phyloP scores from a whole-genome alignment of 2,113 vertebrate genomes.

The Okapia johnstoni region DNA sequence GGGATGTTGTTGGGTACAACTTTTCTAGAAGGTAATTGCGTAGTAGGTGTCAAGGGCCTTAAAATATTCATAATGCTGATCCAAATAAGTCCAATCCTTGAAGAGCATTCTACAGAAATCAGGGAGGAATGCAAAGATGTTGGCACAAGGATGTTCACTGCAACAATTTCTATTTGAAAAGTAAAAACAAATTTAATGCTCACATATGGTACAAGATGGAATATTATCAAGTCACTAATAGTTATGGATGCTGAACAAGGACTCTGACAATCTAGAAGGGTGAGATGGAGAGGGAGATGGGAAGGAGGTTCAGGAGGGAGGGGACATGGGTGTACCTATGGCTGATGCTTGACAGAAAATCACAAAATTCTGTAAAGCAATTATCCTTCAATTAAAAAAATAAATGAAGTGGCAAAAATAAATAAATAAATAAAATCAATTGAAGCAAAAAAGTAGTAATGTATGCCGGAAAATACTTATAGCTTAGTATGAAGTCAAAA shows the following conservation, averaged over 20 bases:
- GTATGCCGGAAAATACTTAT: neutral
- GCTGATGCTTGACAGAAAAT: neutral
- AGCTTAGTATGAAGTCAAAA: slow-evolving; percentile 37
- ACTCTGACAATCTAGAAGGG: neutral
- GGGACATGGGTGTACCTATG: neutral
- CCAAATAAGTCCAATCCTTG: slow-evolving; percentile 13
- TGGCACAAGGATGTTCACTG: slow-evolving; percentile 15
- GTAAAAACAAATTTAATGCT: slow-evolving; percentile 43
- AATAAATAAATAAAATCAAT: neutral
- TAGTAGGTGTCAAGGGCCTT: slow-evolving; percentile 5
- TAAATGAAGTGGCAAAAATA: neutral
- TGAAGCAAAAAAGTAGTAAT: neutral
- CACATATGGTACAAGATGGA: slow-evolving; percentile 22
- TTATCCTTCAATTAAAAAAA: neutral
- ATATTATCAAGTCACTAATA: slow-evolving; percentile 31
- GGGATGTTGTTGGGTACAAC: neutral
- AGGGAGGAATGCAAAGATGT: slow-evolving; percentile 43
- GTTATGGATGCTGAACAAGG: neutral
- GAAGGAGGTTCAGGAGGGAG: neutral
- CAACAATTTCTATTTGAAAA: slow-evolving; percentile 55
- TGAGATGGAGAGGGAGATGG: neutral
- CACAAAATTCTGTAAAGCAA: neutral
- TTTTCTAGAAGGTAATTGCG: neutral
- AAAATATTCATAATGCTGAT: slow-evolving; percentile 24
- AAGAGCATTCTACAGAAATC: slow-evolving; percentile 31